A percentile compares a stretch with the other conserved stretches of the same genome.
Evolutionary conservation across 1,140 invertebrate species (phyloP).

Genomic region (Globodera rostochiensis): DNA sequence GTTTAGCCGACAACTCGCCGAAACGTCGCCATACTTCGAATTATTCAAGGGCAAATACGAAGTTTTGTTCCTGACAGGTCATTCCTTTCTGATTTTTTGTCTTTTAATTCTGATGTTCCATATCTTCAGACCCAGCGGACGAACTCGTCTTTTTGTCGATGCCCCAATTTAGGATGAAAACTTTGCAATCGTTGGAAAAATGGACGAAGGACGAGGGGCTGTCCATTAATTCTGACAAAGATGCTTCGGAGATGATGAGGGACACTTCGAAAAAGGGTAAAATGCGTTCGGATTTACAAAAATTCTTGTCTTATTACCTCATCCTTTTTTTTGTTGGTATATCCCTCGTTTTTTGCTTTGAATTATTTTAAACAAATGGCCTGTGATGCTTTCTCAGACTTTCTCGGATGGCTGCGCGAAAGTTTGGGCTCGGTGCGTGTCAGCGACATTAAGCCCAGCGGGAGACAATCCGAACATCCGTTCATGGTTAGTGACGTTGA

Average conservation of each 20-base stretch:
- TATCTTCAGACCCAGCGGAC: conserved; percentile 85
- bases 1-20: conserved; percentile 62
- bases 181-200: conserved; percentile 87
- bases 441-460: conserved; percentile 79
- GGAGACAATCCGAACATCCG: conserved; percentile 82
- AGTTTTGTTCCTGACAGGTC: conserved; percentile 84
- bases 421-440: conserved; percentile 77
- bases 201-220: conserved; percentile 77
- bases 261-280: conserved; percentile 63
- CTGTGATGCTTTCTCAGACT: conserved; percentile 67
- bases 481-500: conserved; percentile 77
- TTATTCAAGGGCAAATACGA: conserved; percentile 79
- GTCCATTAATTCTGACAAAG: conserved; percentile 70
- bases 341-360: background rate
- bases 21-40: conserved; percentile 91
- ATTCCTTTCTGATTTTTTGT: background rate
- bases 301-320: background rate
- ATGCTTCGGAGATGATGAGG: conserved; percentile 46
- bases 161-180: conserved; percentile 78
- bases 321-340: background rate
- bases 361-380: background rate
- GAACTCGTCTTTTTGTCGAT: conserved; percentile 90
- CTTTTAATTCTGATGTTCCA: background rate
- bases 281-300: background rate
- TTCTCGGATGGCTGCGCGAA: conserved; percentile 79